Percentiles rank a stretch among this genome's conserved stretches.
These are phyloP conservation scores for Lamellibrachia satsuma DNA, from an alignment of 2,888 invertebrate species.

Conservation along the genomic window DNA sequence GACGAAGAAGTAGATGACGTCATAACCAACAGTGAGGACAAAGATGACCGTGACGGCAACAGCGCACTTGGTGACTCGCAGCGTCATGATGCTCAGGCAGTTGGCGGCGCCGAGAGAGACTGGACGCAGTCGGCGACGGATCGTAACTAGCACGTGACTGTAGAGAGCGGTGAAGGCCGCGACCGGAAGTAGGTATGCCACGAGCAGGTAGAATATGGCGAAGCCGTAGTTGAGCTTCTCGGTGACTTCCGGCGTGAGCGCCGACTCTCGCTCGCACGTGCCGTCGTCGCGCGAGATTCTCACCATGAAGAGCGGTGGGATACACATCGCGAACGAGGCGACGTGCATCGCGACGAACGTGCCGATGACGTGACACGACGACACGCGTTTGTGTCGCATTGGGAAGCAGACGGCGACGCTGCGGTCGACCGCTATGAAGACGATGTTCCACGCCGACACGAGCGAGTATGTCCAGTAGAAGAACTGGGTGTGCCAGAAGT, in stretches of 20 bases:
- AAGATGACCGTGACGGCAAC: neutral
- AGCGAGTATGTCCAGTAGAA: neutral
- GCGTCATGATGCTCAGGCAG: neutral
- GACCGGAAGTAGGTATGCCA: constrained; percentile 10
- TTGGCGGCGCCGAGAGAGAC: neutral
- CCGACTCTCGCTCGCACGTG: neutral
- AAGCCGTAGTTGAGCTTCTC: neutral
- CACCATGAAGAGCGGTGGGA: neutral
- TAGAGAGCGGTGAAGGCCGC: neutral
- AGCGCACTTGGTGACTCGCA: neutral
- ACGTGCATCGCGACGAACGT: neutral
- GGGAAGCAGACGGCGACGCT: neutral
- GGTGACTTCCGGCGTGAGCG: neutral
- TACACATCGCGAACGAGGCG: neutral
- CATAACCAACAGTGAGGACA: neutral
- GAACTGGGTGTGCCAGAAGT: neutral
- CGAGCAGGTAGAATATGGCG: neutral
- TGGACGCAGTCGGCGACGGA: neutral
- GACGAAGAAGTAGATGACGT: neutral
- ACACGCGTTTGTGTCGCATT: neutral
- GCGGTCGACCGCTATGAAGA: neutral
- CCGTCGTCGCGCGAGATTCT: neutral
- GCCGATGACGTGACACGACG: neutral
- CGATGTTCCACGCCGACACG: constrained; percentile 6
- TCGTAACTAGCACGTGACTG: neutral